Conservation (phyloP, 2,888 invertebrate species). For the Osmoderma eremita region DNA sequence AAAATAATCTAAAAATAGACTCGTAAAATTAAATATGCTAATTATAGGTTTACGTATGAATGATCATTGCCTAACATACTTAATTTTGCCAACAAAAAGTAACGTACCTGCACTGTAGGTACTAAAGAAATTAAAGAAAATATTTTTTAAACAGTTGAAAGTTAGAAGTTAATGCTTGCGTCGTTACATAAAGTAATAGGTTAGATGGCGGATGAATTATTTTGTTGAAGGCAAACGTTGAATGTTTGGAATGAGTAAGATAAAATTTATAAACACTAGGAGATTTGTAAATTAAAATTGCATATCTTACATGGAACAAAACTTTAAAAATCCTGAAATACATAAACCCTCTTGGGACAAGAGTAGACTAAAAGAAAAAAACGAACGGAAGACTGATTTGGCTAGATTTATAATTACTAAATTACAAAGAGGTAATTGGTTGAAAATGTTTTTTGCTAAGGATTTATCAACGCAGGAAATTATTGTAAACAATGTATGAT, state of each 20-base stretch:
- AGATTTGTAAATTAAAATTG: constrained; percentile 28
- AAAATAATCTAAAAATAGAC: constrained; percentile 19
- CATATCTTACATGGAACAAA: constrained; percentile 35
- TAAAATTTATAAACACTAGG: neutral
- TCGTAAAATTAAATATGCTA: constrained; percentile 48
- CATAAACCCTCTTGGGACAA: constrained; percentile 21
- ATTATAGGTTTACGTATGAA: constrained; percentile 53
- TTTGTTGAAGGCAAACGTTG: constrained; percentile 3
- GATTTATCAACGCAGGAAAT: constrained; percentile 26
- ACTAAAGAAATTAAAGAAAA: constrained; percentile 20
- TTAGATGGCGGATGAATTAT: constrained; percentile 15
- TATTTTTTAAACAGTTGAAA: constrained; percentile 26
- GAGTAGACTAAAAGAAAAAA: constrained; percentile 19
- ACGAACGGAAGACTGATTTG: constrained; percentile 41
- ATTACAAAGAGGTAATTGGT: constrained; percentile 29
- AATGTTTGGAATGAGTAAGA: neutral
- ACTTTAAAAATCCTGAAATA: constrained; percentile 18
- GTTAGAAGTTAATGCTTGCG: neutral
- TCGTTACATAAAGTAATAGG: neutral
- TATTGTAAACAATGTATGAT: constrained; percentile 23
- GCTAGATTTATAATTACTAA: constrained; percentile 36
- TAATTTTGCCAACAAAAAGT: constrained; percentile 55
- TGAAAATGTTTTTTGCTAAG: constrained; percentile 21
- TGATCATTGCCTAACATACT: constrained; percentile 53
- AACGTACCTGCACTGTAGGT: constrained; percentile 16